Evolutionary conservation across 2,797 vertebrate genomes (phyloP).

Genomic region (Mormyrops attenuatus): DNA sequence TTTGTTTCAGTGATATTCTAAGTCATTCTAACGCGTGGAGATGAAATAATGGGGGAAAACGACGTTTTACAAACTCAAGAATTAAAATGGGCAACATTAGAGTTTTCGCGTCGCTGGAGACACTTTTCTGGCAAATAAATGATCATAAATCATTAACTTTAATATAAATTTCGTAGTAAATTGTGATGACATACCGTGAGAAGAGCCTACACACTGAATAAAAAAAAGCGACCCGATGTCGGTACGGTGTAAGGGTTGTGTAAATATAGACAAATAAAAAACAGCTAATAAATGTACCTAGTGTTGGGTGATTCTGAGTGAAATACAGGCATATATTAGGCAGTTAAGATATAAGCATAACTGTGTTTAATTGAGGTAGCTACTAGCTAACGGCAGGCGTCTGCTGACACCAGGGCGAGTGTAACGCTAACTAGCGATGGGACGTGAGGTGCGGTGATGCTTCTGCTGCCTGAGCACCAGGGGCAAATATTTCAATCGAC

Average conservation of each 20-base stretch:
- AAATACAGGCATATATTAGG: too few species aligned
- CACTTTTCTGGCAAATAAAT: not conserved
- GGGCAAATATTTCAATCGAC: not conserved
- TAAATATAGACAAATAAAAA: too few species aligned
- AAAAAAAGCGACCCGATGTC: not conserved
- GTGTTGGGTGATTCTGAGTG: too few species aligned
- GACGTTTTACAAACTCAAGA: not conserved
- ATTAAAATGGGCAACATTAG: too few species aligned
- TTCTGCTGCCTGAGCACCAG: not conserved
- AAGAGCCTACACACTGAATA: not conserved
- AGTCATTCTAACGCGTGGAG: not conserved
- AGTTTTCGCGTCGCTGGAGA: not conserved
- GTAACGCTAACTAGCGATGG: not conserved
- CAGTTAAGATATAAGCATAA: too few species aligned
- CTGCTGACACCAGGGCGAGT: too few species aligned
- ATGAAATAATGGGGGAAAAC: too few species aligned
- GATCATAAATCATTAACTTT: not conserved
- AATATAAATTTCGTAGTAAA: not conserved
- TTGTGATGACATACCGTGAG: not conserved
- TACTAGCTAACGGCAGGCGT: too few species aligned
- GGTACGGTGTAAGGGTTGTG: not conserved
- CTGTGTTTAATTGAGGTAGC: too few species aligned
- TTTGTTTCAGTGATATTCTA: not conserved
- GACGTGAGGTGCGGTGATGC: too few species aligned
- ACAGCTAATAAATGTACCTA: too few species aligned